Conservation (phyloP, 2,113 vertebrate species). For the Sinosuthora webbiana region DNA sequence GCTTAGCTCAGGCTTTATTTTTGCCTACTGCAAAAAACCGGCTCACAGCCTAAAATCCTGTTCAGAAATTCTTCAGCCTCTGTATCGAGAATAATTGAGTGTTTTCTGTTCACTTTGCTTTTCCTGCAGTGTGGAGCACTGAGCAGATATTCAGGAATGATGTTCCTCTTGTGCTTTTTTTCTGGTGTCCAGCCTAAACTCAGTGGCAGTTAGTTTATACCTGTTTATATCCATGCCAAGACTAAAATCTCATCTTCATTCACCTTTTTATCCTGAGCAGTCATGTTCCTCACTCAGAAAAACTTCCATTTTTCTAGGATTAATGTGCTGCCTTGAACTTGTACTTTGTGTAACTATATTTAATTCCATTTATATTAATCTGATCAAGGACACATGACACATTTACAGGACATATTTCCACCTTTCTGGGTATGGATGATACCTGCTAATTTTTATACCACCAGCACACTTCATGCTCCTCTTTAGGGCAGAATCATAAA, state of each 20-base stretch:
- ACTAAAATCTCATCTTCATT: not conserved
- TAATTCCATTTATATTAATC: not conserved
- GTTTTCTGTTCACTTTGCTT: not conserved
- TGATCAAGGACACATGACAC: rapidly evolving
- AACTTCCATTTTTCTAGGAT: not conserved
- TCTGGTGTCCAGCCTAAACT: not conserved
- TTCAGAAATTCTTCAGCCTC: not conserved
- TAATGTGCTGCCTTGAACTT: not conserved
- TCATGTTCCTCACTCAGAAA: not conserved
- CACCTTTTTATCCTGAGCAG: not conserved
- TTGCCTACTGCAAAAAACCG: not conserved
- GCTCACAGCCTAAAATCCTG: not conserved
- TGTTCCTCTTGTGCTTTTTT: not conserved
- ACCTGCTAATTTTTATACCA: rapidly evolving
- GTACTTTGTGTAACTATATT: not conserved
- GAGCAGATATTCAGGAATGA: not conserved
- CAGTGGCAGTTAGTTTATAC: not conserved
- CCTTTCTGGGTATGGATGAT: not conserved
- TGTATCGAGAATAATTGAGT: not conserved
- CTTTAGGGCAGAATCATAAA: not conserved
- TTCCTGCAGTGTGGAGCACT: not conserved
- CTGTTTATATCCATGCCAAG: not conserved
- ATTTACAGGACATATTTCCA: not conserved
- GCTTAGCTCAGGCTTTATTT: not conserved
- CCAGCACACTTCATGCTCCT: rapidly evolving